These are phyloP conservation scores for Caenorhabditis sinica DNA, from an alignment of 2,888 invertebrate genomes.

Conservation along the genomic window DNA sequence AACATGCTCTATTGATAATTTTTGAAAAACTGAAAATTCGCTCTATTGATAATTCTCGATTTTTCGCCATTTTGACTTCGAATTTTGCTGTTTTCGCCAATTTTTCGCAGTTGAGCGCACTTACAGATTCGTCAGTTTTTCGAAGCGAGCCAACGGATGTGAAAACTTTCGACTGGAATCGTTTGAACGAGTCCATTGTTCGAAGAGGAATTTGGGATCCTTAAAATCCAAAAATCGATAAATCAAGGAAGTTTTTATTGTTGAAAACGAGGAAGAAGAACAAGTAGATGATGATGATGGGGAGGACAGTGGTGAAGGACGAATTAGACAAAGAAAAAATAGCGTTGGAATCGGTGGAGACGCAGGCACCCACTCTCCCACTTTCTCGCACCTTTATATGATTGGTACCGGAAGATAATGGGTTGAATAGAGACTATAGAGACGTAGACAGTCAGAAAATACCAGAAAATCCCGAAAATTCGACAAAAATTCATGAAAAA, in stretches of 20 bases:
- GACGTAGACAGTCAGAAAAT: neutral
- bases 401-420: constrained; percentile 33
- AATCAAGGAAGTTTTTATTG: constrained; percentile 21
- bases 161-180: constrained; percentile 57
- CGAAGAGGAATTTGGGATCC: neutral
- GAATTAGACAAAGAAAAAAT: neutral
- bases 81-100: neutral
- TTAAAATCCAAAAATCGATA: constrained; percentile 7
- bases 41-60: neutral
- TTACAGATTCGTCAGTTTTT: constrained; percentile 50
- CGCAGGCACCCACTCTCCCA: neutral
- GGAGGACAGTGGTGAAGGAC: constrained; percentile 23
- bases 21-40: neutral
- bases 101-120: neutral
- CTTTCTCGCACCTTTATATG: constrained; percentile 49
- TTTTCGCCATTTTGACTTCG: neutral
- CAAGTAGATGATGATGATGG: constrained; percentile 2
- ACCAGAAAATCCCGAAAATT: neutral
- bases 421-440: neutral
- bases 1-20: constrained; percentile 1
- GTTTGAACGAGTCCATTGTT: constrained; percentile 52
- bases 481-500: constrained; percentile 1
- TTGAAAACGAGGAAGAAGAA: constrained; percentile 17
- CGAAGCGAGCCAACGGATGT: constrained; percentile 45
- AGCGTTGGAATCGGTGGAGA: constrained; percentile 3